phyloP scores from a whole-genome alignment of 2,888 invertebrate species.

The Mallateleia sp. region DNA sequence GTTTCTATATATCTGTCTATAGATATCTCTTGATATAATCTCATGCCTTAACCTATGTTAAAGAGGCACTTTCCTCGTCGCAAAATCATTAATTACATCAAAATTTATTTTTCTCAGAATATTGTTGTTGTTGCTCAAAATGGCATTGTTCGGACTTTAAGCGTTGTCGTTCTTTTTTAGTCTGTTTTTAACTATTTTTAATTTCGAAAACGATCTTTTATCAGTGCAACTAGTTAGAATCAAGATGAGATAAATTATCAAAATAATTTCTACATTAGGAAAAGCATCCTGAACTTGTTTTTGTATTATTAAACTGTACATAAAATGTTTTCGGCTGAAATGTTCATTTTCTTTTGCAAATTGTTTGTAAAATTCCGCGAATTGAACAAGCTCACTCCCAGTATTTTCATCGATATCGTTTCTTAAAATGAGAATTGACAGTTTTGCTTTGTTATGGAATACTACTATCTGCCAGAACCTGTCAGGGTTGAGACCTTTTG shows the following conservation, averaged over 20 bases:
- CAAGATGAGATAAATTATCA: too few species aligned
- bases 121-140: slow-evolving; percentile 58
- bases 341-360: slow-evolving; percentile 30
- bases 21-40: too few species aligned
- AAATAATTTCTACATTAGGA: too few species aligned
- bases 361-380: slow-evolving; percentile 50
- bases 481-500: too few species aligned
- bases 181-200: slow-evolving; percentile 66
- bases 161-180: slow-evolving; percentile 59
- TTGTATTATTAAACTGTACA: slow-evolving; percentile 62
- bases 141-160: slow-evolving; percentile 43
- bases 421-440: slow-evolving; percentile 35
- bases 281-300: too few species aligned
- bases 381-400: slow-evolving; percentile 57
- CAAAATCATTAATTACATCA: slow-evolving; percentile 61
- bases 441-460: too few species aligned
- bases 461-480: too few species aligned
- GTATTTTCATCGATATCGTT: slow-evolving; percentile 63
- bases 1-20: too few species aligned
- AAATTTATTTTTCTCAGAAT: slow-evolving; percentile 53
- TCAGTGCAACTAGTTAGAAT: too few species aligned
- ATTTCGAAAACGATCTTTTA: too few species aligned
- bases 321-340: slow-evolving; percentile 41
- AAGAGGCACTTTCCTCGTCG: slow-evolving; percentile 32
- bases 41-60: too few species aligned